phyloP scores from a whole-genome alignment of 2,888 invertebrate genomes.

The Andricus quercusramuli region DNA sequence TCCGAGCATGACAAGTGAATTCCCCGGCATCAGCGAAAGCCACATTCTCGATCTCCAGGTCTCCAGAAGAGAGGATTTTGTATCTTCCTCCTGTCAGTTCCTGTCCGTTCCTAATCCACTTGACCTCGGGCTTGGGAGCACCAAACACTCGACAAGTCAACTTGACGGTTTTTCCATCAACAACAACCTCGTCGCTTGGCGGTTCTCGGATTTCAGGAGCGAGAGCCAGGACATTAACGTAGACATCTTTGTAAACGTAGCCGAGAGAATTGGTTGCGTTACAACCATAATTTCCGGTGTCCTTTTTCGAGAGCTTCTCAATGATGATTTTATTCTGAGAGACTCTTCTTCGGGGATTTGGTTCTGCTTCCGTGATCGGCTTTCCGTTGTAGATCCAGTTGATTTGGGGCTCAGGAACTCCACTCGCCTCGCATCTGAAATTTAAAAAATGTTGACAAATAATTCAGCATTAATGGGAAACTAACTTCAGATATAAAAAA shows the following conservation, averaged over 20 bases:
- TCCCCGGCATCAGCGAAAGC: constrained; percentile 94
- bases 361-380: constrained; percentile 86
- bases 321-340: constrained; percentile 88
- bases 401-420: constrained; percentile 94
- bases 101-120: constrained; percentile 91
- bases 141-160: constrained; percentile 96
- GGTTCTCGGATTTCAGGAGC: constrained; percentile 93
- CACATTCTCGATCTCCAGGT: constrained; percentile 90
- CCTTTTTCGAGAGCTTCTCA: constrained; percentile 88
- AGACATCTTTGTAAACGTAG: constrained; percentile 98
- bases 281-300: constrained; percentile 98
- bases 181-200: constrained; percentile 89
- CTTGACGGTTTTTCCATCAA: constrained; percentile 89
- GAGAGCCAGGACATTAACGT: constrained; percentile 95
- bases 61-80: constrained; percentile 87
- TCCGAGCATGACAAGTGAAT: constrained; percentile 94
- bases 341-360: constrained; percentile 86
- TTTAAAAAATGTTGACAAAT: background rate
- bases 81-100: constrained; percentile 95
- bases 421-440: constrained; percentile 88
- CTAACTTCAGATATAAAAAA: no score
- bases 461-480: no score
- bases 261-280: constrained; percentile 99
- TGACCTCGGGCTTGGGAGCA: constrained; percentile 95
- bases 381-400: constrained; percentile 98